Conservation (phyloP, 1,140 invertebrate genomes). For the Drosophila takahashii region DNA sequence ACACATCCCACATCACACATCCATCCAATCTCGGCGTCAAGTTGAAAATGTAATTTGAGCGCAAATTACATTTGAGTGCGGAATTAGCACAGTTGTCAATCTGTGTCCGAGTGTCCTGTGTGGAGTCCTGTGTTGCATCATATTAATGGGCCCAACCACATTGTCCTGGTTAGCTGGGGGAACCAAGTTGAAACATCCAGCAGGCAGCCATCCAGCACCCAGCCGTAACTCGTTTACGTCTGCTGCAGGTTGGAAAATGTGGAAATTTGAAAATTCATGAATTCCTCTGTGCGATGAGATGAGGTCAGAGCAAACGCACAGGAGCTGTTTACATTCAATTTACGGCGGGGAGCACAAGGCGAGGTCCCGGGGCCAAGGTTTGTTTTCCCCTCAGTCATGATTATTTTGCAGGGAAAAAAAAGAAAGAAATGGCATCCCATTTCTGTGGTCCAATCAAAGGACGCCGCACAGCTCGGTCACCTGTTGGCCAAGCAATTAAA, state of each 20-base stretch:
- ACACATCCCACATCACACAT: constrained; percentile 14
- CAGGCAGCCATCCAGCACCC: too few relatives aligned
- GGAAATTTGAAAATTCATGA: constrained; percentile 79
- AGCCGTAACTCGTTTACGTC: constrained; percentile 24
- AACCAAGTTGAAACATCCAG: too few relatives aligned
- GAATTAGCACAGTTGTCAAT: constrained; percentile 81
- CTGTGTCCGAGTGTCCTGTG: constrained; percentile 35
- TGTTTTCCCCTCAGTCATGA: constrained; percentile 28
- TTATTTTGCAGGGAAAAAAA: constrained; percentile 39
- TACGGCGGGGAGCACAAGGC: not conserved
- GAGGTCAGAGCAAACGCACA: constrained; percentile 9
- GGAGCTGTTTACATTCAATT: constrained; percentile 62
- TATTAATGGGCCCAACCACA: constrained; percentile 58
- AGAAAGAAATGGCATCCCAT: constrained; percentile 6
- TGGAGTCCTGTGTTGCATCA: constrained; percentile 27
- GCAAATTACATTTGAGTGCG: constrained; percentile 76
- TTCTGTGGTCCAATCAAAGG: constrained; percentile 42
- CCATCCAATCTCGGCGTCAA: constrained; percentile 62
- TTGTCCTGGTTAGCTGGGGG: constrained; percentile 15
- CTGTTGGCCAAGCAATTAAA: constrained; percentile 35
- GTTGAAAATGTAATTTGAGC: constrained; percentile 79
- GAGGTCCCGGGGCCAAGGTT: constrained; percentile 5
- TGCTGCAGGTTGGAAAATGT: constrained; percentile 44
- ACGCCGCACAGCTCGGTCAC: constrained; percentile 10
- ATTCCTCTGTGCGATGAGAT: constrained; percentile 29